Conservation (phyloP, 2,797 vertebrate genomes). For the Nyctibius grandis region DNA sequence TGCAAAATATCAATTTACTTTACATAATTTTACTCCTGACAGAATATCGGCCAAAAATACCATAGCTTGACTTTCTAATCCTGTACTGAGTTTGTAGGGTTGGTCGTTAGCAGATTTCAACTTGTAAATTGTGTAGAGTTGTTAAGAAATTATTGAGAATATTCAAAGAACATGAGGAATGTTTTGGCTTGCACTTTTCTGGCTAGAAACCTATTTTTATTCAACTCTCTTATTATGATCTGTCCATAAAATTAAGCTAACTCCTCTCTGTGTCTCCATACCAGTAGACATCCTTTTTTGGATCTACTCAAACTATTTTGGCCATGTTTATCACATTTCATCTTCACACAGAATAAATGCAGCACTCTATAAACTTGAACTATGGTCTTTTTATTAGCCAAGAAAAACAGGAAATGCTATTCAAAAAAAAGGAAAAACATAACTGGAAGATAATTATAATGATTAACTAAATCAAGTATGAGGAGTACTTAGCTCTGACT, state of each 20-base stretch:
- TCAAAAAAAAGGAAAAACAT: not conserved
- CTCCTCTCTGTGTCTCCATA: not conserved
- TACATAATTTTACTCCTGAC: not conserved
- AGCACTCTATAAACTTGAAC: not conserved
- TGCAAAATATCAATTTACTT: not conserved
- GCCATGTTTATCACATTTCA: not conserved
- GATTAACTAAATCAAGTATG: not conserved
- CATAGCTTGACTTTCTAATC: not conserved
- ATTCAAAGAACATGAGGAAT: not conserved
- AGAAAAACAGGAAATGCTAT: not conserved
- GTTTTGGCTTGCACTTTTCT: not conserved
- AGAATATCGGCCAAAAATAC: not conserved
- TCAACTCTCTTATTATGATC: not conserved
- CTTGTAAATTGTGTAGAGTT: not conserved
- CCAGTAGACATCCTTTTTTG: not conserved
- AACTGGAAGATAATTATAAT: not conserved
- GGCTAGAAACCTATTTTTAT: not conserved
- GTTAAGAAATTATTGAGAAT: not conserved
- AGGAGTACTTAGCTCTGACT: not conserved
- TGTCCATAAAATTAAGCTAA: not conserved
- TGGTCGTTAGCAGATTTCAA: not conserved
- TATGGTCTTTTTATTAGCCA: not conserved
- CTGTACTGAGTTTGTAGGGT: not conserved
- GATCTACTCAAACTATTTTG: not conserved
- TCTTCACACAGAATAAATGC: not conserved